A percentile compares a stretch with the other conserved stretches of the same genome.
These are phyloP conservation scores for Fistularia commersonii DNA, from an alignment of 2,797 vertebrate species.

Conservation along the genomic window DNA sequence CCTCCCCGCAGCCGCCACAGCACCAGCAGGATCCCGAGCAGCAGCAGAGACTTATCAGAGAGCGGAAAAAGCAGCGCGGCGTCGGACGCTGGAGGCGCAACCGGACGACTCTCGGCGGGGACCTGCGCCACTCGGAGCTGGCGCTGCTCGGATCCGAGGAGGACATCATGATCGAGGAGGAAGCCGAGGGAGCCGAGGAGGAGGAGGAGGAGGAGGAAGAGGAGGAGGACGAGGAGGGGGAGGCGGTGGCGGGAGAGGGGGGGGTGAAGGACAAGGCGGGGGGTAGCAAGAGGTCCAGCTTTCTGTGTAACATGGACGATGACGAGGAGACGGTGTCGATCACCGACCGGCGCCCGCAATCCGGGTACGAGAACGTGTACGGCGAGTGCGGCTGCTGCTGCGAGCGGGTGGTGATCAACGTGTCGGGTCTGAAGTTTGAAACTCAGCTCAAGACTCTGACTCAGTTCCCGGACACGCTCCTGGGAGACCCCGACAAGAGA, in stretches of 20 bases:
- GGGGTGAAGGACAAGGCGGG: too few relatives aligned
- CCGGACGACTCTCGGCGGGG: conserved; percentile 82
- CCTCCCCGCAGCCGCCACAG: conserved; percentile 65
- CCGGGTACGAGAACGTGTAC: conserved; percentile 85
- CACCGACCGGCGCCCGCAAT: conserved; percentile 82
- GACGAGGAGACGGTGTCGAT: conserved; percentile 84
- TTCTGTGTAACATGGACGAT: conserved; percentile 82
- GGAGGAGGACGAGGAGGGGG: conserved; percentile 70
- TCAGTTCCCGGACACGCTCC: conserved; percentile 93
- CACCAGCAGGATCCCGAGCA: conserved; percentile 56
- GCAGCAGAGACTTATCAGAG: conserved; percentile 70
- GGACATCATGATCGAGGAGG: conserved; percentile 90
- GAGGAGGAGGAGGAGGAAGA: conserved; percentile 74
- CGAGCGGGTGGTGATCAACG: conserved; percentile 95
- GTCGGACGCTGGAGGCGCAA: conserved; percentile 81
- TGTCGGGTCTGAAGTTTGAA: conserved; percentile 94
- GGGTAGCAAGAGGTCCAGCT: conserved; percentile 74
- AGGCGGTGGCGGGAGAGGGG: conserved; percentile 64
- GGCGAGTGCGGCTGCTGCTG: conserved; percentile 91
- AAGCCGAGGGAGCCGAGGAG: conserved; percentile 72
- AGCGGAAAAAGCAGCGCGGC: conserved; percentile 74
- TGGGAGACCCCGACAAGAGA: conserved; percentile 92
- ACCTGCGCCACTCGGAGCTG: conserved; percentile 90
- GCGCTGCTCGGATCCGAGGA: conserved; percentile 93
- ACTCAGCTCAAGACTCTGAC: conserved; percentile 93